Base-by-base conservation (phyloP, 1,140 invertebrate genomes). In the Vanessa atalanta region DNA sequence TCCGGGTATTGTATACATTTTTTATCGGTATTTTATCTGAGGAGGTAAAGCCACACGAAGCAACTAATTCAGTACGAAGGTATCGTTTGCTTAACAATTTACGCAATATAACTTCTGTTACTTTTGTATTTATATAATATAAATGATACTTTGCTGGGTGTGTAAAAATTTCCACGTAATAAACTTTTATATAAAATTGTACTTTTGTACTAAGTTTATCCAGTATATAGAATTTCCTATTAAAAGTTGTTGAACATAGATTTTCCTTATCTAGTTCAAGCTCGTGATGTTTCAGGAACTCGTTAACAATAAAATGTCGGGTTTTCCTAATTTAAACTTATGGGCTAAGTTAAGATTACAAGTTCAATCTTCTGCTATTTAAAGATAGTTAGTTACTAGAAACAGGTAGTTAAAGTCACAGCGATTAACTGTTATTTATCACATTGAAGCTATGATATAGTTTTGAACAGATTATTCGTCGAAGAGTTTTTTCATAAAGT, bases 91-190 rank as follows among this genome's bases (percentile, higher is more conserved):
- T 43, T 9, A 43, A 43, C 9, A 43, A 43, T 43, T 9, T 43
- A 43, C 37, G 37, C 9, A 43, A 9, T 43, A 9, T 31, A 31
- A 31, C 26, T 31, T 31, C 26, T 31, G 9, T 53, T 7, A 16
- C 12, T 50, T 50, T 4, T 53, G 20, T 53, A n/a, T n/a, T n/a
- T n/a, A 14, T 53, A 6, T 53, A 8, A 53, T 53, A 53, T 15
- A 16, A 7, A n/a, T 4, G 15, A 53, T 8, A n/a, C n/a, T 31
- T 6, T 48, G 20, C 16, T 51, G 26, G 47, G 15, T 61, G 48
- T 50, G 51, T 70, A 43, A 60, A 60, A 14, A 53, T n/a, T 53
- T n/a, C 15, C 50, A 53, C 57, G 55, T 51, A 47, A 60, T 70
- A 31, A 20, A 64, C 26, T 37, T 47, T 63, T 47, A 50, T 16